Evolutionary conservation across 2,888 invertebrate species (phyloP), one percentile per base, ranked within the genome.

Genomic region (Oxystoma pomonae): DNA sequence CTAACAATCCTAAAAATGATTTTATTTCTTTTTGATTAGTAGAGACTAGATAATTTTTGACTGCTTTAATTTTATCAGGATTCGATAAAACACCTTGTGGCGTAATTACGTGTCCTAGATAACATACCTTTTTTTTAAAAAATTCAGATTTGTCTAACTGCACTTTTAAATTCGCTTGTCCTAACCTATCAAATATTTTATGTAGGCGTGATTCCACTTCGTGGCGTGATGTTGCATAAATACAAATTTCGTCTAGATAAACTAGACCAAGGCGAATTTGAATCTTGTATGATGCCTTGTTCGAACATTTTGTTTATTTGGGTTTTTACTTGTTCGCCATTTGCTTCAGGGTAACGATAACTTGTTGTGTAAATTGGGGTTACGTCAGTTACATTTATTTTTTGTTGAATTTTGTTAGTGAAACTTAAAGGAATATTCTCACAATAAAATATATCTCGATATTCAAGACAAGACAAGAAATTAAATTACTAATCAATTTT

Each of bases 11-110:
- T n/a, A 66, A 49, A 51, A 64, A 64, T 35, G 64, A 52, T 55
- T 61, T 64, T 12, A 66, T 66, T 20, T 66, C 64, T 58, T 58
- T 66, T 53, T 53, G 52, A n/a, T 60, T 58, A 55, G 58, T 65
- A 9, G 64, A 61, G 17, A 65, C 19, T 1, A 61, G 64, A 19
- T 56, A 66, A n/a, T 65, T 56, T 59, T 64, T 63, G 9, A 64
- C 55, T 35, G 62, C 62, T 16, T 49, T 16, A 12, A 61, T 57
- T 19, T 61, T 61, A 7, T 53, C 53, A 53, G 53, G 53, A 16
- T 53, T 53, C n/a, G 53, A 16, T 53, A 5, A 16, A 17, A 53
- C 53, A 9, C 53, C 16, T 5, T 53, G 7, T 17, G 17, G 7
- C n/a, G 53, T 53, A 9, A 19, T 53, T 9, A 19, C n/a, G 19